Percentiles rank a stretch among this genome's conserved stretches.
Conservation (phyloP, 2,797 vertebrate species). For the Mus minutoides region DNA sequence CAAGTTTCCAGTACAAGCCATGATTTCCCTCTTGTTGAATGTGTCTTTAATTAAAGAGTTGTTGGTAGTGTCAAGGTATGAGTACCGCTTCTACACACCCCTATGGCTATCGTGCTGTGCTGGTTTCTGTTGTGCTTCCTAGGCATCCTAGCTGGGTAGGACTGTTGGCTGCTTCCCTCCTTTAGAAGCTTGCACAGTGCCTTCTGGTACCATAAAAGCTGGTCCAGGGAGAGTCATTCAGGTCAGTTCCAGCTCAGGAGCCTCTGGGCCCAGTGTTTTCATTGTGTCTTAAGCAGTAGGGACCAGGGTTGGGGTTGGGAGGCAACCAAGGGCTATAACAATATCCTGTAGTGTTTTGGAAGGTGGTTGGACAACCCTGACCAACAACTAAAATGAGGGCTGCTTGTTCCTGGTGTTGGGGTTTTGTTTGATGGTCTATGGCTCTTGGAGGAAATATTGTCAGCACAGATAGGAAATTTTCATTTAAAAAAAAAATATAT, state of each 20-base stretch:
- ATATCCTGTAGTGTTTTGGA: neutral
- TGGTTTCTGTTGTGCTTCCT: neutral
- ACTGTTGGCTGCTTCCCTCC: neutral
- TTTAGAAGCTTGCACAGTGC: neutral
- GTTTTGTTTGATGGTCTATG: neutral
- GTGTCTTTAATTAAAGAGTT: neutral
- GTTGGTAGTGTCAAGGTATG: neutral
- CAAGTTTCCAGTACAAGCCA: neutral
- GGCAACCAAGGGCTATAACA: neutral
- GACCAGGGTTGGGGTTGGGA: neutral
- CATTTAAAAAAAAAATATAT: too few relatives aligned
- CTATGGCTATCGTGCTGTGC: too few relatives aligned
- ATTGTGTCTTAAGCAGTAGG: neutral
- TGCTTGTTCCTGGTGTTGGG: neutral
- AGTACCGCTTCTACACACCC: neutral
- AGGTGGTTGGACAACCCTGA: neutral
- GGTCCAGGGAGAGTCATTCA: neutral
- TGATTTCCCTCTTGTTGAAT: neutral
- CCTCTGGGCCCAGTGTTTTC: neutral
- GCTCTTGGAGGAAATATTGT: neutral
- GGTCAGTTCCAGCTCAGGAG: neutral
- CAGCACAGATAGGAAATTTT: neutral
- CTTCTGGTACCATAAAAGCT: neutral
- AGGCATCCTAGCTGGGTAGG: neutral
- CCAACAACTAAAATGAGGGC: neutral